Evolutionary conservation across 2,113 vertebrate species (phyloP).

Genomic region (Maccullochella peelii): DNA sequence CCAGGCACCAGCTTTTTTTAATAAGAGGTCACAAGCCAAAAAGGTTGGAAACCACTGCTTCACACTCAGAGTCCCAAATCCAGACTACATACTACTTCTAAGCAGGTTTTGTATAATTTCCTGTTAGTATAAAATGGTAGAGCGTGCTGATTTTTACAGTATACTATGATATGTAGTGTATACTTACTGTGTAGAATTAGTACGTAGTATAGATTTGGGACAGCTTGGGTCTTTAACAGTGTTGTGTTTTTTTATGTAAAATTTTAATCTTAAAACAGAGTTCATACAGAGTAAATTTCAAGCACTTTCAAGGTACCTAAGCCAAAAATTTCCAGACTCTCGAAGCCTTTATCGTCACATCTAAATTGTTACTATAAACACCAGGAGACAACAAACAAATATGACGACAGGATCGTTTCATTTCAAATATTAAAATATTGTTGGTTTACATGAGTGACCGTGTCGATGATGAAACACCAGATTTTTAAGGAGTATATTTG

Average conservation of each 20-base stretch:
- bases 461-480: too few relatives aligned
- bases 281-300: too few relatives aligned
- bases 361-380: too few relatives aligned
- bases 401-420: too few relatives aligned
- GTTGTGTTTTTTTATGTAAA: background rate
- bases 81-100: background rate
- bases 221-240: background rate
- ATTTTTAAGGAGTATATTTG: too few relatives aligned
- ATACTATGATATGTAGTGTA: background rate
- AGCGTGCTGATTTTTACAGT: background rate
- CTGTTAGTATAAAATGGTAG: background rate
- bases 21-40: background rate
- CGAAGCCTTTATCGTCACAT: too few relatives aligned
- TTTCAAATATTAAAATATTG: too few relatives aligned
- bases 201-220: background rate
- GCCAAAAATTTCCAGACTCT: too few relatives aligned
- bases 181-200: background rate
- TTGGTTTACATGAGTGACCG: too few relatives aligned
- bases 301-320: too few relatives aligned
- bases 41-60: background rate
- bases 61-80: background rate
- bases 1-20: background rate
- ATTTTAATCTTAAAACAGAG: background rate
- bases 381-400: too few relatives aligned
- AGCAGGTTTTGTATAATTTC: background rate